These are phyloP conservation scores for Lamellibrachia luymesi DNA, from an alignment of 1,140 invertebrate genomes.

Conservation along the genomic window DNA sequence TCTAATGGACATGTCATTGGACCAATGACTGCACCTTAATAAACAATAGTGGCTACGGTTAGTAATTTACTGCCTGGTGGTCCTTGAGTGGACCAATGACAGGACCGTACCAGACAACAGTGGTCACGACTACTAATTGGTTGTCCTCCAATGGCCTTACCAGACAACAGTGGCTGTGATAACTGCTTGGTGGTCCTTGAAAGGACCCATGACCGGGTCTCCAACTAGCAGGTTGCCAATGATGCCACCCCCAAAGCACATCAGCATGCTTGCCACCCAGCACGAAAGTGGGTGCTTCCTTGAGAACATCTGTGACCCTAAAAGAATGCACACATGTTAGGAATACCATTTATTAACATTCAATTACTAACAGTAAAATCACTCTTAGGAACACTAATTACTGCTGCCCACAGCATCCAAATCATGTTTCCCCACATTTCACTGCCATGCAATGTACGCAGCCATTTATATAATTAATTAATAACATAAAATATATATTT, in stretches of 20 bases:
- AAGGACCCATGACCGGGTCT: constrained; percentile 88
- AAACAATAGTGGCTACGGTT: too few relatives aligned
- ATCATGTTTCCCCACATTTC: not conserved
- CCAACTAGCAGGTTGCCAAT: constrained; percentile 90
- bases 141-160: constrained; percentile 61
- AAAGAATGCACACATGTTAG: not conserved
- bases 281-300: constrained; percentile 95
- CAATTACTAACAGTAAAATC: not conserved
- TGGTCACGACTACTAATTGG: constrained; percentile 13
- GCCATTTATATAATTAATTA: too few relatives aligned
- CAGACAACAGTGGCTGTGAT: constrained; percentile 87
- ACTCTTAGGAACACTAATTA: not conserved
- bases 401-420: not conserved
- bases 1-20: too few relatives aligned
- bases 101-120: not conserved
- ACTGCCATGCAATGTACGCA: too few relatives aligned
- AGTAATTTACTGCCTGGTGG: not conserved
- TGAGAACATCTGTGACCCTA: constrained; percentile 87
- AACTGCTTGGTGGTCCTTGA: constrained; percentile 92
- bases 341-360: too few relatives aligned
- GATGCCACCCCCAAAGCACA: constrained; percentile 96
- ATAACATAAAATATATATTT: too few relatives aligned
- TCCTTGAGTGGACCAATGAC: not conserved
- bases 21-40: too few relatives aligned
- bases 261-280: constrained; percentile 96